These are phyloP conservation scores for Mythimna ferrago DNA, from an alignment of 2,888 invertebrate species.

Conservation along the genomic window DNA sequence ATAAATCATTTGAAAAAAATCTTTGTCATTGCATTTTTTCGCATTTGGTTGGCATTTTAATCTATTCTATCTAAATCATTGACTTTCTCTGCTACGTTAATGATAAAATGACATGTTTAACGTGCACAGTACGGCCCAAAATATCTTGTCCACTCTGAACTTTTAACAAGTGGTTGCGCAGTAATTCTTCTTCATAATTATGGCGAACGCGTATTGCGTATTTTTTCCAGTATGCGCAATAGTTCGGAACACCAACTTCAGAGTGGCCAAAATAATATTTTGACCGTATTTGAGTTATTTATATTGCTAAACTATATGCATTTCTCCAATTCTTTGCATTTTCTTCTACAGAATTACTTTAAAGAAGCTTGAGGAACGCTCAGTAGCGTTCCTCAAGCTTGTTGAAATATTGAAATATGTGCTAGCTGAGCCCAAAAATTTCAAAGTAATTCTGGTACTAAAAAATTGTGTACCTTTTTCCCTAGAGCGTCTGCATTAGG, in stretches of 20 bases:
- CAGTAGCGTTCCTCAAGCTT: too few species aligned
- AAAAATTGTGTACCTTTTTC: conserved; percentile 6
- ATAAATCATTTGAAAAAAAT: too few species aligned
- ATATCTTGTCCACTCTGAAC: too few species aligned
- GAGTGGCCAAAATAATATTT: too few species aligned
- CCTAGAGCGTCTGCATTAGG: conserved; percentile 35
- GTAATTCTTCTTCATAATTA: too few species aligned
- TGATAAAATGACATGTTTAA: background rate
- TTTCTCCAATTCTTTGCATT: conserved; percentile 24
- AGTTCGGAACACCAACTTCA: too few species aligned
- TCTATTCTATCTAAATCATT: background rate
- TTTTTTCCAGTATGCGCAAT: too few species aligned
- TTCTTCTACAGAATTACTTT: conserved; percentile 23
- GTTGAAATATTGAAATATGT: too few species aligned
- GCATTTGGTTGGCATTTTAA: conserved; percentile 54
- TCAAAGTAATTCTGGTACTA: conserved; percentile 23
- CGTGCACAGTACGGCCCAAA: background rate
- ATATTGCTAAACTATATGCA: conserved; percentile 2
- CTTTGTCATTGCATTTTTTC: conserved; percentile 17
- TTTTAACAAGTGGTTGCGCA: too few species aligned
- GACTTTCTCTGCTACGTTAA: conserved; percentile 1
- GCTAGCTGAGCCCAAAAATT: background rate
- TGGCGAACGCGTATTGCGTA: too few species aligned
- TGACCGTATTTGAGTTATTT: too few species aligned
- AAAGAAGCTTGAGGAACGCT: background rate